These are phyloP conservation scores for Rostratula benghalensis DNA, from an alignment of 2,113 vertebrate species.

Conservation along the genomic window DNA sequence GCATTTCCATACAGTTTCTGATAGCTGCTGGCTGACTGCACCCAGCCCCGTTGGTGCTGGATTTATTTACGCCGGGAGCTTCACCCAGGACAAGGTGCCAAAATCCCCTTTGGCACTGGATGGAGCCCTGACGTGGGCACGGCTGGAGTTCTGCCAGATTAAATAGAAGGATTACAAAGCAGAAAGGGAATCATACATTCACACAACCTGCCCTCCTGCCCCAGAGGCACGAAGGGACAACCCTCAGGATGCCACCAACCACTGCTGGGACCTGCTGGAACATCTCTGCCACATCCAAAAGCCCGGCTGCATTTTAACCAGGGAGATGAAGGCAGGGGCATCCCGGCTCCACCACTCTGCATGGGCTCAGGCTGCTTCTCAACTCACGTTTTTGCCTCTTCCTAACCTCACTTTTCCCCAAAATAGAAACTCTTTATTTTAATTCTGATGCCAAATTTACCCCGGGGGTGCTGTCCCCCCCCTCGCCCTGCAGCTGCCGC, in stretches of 20 bases:
- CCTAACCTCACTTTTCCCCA: neutral
- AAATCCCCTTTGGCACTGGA: neutral
- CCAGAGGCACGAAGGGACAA: rapidly evolving
- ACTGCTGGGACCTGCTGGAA: neutral
- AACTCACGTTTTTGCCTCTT: neutral
- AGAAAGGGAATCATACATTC: neutral
- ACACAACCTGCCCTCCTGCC: neutral
- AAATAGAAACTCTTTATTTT: neutral
- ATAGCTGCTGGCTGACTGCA: neutral
- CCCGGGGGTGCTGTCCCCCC: neutral
- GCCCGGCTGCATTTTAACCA: rapidly evolving
- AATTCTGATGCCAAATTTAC: neutral
- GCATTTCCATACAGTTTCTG: rapidly evolving
- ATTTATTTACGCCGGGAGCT: rapidly evolving
- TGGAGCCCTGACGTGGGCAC: rapidly evolving
- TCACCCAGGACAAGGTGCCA: rapidly evolving
- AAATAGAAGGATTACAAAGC: neutral
- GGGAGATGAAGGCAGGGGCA: neutral
- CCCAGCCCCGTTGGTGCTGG: rapidly evolving
- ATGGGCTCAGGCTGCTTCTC: neutral
- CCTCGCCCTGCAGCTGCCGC: neutral
- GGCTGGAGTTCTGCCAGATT: neutral
- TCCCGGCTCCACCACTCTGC: neutral
- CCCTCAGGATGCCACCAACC: neutral
- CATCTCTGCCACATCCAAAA: neutral